phyloP scores from a whole-genome alignment of 2,797 vertebrate species.

The Microchirus variegatus region DNA sequence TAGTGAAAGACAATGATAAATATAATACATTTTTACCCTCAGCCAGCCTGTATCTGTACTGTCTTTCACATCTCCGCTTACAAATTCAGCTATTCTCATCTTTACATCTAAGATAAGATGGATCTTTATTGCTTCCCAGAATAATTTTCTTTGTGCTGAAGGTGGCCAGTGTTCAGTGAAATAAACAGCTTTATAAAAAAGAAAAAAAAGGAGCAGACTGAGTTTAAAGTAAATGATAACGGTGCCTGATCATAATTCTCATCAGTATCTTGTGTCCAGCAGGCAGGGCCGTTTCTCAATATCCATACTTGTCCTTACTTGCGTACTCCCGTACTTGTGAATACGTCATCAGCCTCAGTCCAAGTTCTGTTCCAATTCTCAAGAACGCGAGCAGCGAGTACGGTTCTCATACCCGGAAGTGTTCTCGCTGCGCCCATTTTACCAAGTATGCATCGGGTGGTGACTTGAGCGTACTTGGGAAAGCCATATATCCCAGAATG shows the following conservation, averaged over 20 bases:
- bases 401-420: no score
- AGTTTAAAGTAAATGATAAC: background rate
- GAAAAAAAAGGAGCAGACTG: background rate
- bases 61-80: background rate
- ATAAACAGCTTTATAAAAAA: background rate
- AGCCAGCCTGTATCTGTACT: constrained; percentile 10
- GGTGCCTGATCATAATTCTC: constrained; percentile 2
- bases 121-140: background rate
- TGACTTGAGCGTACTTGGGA: no score
- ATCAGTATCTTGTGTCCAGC: background rate
- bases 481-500: no score
- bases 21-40: constrained; percentile 36
- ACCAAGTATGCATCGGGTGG: no score
- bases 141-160: background rate
- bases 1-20: constrained; percentile 46
- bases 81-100: constrained; percentile 1
- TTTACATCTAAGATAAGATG: background rate
- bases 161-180: background rate
- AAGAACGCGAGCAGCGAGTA: no score
- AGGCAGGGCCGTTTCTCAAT: no score
- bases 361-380: no score
- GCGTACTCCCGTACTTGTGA: no score
- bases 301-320: no score
- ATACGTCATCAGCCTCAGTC: no score
- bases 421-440: no score